phyloP scores from a whole-genome alignment of 1,140 invertebrate genomes.

The Lanistes nyassanus region DNA sequence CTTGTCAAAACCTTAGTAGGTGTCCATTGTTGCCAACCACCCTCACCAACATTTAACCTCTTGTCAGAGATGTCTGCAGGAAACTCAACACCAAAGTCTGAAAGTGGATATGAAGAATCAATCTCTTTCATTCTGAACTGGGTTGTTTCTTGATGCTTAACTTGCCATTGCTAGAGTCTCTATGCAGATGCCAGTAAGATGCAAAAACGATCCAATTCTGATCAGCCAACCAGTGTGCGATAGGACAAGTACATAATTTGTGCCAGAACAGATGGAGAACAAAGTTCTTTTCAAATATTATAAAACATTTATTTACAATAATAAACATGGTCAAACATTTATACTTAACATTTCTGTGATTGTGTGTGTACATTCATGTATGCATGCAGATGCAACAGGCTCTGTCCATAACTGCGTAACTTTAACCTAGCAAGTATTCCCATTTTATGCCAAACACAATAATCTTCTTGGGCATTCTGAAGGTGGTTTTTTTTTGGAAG shows the following conservation, averaged over 20 bases:
- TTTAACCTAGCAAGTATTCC: background rate
- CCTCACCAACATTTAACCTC: background rate
- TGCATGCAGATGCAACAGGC: background rate
- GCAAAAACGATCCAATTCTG: background rate
- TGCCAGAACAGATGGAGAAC: background rate
- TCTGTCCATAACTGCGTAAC: too few species aligned
- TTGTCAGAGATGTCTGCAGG: too few species aligned
- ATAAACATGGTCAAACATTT: background rate
- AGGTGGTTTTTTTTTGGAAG: background rate
- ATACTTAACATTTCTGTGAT: background rate
- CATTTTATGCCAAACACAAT: background rate
- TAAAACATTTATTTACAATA: background rate
- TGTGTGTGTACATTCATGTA: slow-evolving; percentile 3
- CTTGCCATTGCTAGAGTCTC: background rate
- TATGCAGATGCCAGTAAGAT: background rate
- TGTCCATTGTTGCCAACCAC: background rate
- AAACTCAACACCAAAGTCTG: too few species aligned
- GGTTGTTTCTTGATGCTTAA: background rate
- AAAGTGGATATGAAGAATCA: background rate
- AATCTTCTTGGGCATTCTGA: background rate
- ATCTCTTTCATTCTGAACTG: background rate
- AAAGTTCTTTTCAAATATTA: background rate
- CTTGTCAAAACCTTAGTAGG: background rate
- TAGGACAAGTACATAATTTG: background rate
- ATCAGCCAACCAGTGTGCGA: background rate